phyloP scores from a whole-genome alignment of 2,113 vertebrate species.

The Pholis gunnellus region DNA sequence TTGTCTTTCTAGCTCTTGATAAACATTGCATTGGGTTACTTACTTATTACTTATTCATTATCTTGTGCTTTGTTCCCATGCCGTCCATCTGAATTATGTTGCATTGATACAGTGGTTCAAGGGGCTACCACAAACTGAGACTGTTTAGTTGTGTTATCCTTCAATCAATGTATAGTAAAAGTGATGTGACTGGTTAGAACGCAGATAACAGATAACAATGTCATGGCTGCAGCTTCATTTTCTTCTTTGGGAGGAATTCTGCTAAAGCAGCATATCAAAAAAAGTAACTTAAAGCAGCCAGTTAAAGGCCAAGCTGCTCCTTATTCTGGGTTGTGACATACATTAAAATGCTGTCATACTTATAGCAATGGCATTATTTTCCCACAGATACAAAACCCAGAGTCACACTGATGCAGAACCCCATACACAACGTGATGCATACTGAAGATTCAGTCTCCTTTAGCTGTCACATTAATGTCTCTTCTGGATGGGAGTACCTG shows the following conservation, averaged over 20 bases:
- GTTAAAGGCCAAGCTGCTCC: neutral
- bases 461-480: constrained; percentile 64
- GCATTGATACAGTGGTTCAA: too few relatives aligned
- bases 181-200: too few relatives aligned
- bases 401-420: constrained; percentile 48
- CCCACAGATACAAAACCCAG: constrained; percentile 50
- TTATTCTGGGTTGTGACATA: neutral
- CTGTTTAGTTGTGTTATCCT: too few relatives aligned
- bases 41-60: too few relatives aligned
- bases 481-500: constrained; percentile 68
- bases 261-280: neutral
- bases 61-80: too few relatives aligned
- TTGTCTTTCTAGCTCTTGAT: too few relatives aligned
- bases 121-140: too few relatives aligned
- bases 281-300: neutral
- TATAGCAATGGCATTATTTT: neutral
- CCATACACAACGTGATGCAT: constrained; percentile 39
- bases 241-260: neutral
- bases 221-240: neutral
- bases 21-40: too few relatives aligned
- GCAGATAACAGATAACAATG: neutral
- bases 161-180: too few relatives aligned
- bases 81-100: too few relatives aligned
- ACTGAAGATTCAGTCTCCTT: constrained; percentile 53
- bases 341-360: neutral